Evolutionary conservation across 2,113 vertebrate species (phyloP), one percentile per base, ranked within the genome.

Genomic region (Platycercus adscitus): DNA sequence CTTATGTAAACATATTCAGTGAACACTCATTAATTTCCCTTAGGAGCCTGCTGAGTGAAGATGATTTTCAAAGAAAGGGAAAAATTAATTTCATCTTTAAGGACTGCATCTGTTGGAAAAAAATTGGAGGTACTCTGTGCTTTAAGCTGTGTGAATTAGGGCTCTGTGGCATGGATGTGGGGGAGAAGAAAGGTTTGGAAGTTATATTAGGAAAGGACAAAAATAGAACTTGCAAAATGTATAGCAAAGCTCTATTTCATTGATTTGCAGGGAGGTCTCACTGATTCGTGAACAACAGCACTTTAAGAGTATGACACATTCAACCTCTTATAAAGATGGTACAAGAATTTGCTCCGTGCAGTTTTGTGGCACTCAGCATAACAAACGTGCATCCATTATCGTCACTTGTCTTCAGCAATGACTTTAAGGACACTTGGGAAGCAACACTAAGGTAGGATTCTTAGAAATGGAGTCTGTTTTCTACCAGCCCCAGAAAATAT

Each of bases 1-100:
- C 86, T 96, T 96, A 93, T 68, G 84, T 96, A 96, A 96, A 96
- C 89, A 70, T 88, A 91, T 86, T 95, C 89, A 89, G 53, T 17
- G 64, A 89, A 63, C 61, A 4, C 50, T 96, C 75, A 73, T 93
- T 95, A 91, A 96, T 96, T 94, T 95, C 96, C 94, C 91, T 49
- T n/a, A 85, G 91, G 95, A 96, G 80, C 47, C 72, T 86, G 56
- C 77, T 93, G 90, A 94, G 95, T 88, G 65, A 84, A 65, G 86
- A 92, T 96, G 86, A 86, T 61, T 91, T 76, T 82, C 75, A 87
- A 78, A 95, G 91, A 95, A 80, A 89, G 78, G 78, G 31, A 82
- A 88, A 89, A 95, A 87, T 70, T 60, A 91, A 87, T 89, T 94
- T 91, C 82, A 16, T 84, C 55, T 71, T 84, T 80, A 88, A 88